Base-by-base conservation (phyloP, 2,888 invertebrate genomes). In the Hecatera dysodea region DNA sequence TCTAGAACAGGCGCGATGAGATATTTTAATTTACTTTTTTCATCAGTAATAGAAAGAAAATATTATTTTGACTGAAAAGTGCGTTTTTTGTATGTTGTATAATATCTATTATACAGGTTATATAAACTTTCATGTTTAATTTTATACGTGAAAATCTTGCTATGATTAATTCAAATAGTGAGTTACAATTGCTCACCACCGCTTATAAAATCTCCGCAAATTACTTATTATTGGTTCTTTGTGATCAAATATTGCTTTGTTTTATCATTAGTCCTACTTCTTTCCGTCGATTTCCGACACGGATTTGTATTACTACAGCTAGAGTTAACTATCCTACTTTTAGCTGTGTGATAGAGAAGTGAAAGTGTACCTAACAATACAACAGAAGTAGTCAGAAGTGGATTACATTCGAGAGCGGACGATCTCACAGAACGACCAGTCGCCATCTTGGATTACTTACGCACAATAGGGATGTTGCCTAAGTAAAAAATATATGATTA, bases 351-450 rank as follows among this genome's bases (percentile, higher is more conserved):
- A 27, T 46, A 60, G 22, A 59, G 22, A 66, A 42, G 22, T 60
- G 36, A 3, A 74, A 36, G 44, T 42, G 61, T 53, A 36, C 57
- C 53, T 78, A 78, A 62, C 57, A 71, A 60, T 53, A 59, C 53
- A 66, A 60, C 39, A 50, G 48, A 72, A 65, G 15, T 33, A 50
- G 8, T 46, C n/a, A 39, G 63, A 61, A 56, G 24, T 60, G 22
- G 17, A n/a, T 53, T 53, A 62, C 52, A 74, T 57, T 77, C 67
- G 63, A 74, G 61, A 72, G 80, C 75, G 9, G 27, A 24, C 36
- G 39, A 55, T 33, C 59, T 19, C 59, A 46, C 17, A 27, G 9
- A 8, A n/a, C 7, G 2, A 27, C 27, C 42, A 29, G 33, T 56
- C 24, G 61, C 72, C 64, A 78, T 78, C 56, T 61, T 61, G 61